A percentile compares a stretch with the other conserved stretches of the same genome.
Conservation (phyloP, 2,797 vertebrate genomes). For the Crax fasciolata region DNA sequence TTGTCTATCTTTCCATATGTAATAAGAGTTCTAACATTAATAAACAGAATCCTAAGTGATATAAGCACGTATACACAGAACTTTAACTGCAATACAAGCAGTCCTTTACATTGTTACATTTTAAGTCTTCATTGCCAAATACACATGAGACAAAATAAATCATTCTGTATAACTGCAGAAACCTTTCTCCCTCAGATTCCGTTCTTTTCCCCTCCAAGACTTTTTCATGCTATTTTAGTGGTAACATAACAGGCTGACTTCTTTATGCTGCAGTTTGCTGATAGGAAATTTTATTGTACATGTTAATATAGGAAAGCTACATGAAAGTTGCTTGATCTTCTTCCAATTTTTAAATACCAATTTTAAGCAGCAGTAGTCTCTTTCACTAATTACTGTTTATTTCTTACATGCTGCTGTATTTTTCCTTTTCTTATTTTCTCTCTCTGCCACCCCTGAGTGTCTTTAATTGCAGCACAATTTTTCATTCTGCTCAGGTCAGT, state of each 20-base stretch:
- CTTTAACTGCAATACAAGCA: background rate
- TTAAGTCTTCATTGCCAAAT: conserved; percentile 48
- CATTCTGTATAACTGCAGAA: conserved; percentile 33
- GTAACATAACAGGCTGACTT: conserved; percentile 22
- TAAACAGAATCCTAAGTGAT: background rate
- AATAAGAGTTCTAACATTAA: background rate
- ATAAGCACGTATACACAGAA: background rate
- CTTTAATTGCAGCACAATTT: conserved; percentile 59
- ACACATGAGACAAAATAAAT: conserved; percentile 36
- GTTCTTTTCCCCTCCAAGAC: conserved; percentile 54
- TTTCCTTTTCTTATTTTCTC: conserved; percentile 56
- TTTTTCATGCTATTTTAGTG: conserved; percentile 65
- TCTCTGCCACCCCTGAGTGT: conserved; percentile 5
- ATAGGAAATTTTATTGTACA: conserved; percentile 67
- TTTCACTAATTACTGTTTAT: conserved; percentile 73
- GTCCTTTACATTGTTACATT: conserved; percentile 25
- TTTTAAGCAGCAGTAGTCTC: conserved; percentile 65
- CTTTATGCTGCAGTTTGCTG: conserved; percentile 71
- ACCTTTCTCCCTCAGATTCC: conserved; percentile 54
- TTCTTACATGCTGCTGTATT: conserved; percentile 51
- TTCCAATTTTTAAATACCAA: conserved; percentile 75
- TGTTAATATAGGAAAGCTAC: conserved; percentile 39
- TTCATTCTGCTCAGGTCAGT: conserved; percentile 53
- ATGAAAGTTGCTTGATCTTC: conserved; percentile 73
- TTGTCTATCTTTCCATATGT: background rate